Evolutionary conservation across 2,797 vertebrate genomes (phyloP), one percentile per base, ranked within the genome.

Genomic region (Pseudochirops cupreus): DNA sequence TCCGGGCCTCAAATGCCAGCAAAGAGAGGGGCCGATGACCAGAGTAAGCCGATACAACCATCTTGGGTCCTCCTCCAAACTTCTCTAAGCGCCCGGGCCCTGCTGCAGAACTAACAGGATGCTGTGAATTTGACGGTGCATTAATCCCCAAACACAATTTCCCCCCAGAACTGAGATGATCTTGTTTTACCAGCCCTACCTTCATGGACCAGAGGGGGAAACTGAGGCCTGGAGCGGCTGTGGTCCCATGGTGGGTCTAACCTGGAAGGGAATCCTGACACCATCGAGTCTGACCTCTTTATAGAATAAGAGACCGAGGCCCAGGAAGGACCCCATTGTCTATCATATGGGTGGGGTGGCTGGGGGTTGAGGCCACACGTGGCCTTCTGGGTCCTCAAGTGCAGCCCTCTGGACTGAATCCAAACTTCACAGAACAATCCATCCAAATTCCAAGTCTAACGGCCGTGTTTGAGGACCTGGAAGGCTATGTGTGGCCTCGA

Each of bases 161-260:
- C 4, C 33, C 29, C 62, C 33, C n/a, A n/a, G 13, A 16, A n/a
- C n/a, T 21, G n/a, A 39, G 67, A 24, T 9, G 33, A 39, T 39
- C 7, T 39, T 0, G 16, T 24, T n/a, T 74, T 0, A n/a, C 31
- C 59, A 67, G 31, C 33, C 31, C 13, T 33, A 14, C 67, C 16
- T 74, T 74, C 67, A 39, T 21, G 16, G 10, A 16, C 1, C 33
- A 74, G 33, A 74, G 16, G 33, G 33, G n/a, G 18, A n/a, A 9
- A 39, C n/a, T 21, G 67, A 74, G 67, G 16, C n/a, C 18, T 21
- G 0, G 67, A 39, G n/a, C 14, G 21, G 14, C n/a, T 39, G n/a
- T 7, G n/a, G 16, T 24, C n/a, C 39, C 5, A 6, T 2, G 16
- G 4, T 0, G 1, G 16, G 14, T n/a, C 62, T n/a, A 33, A 33